Conservation (phyloP, 2,888 invertebrate species). For the Watsonalla binaria region DNA sequence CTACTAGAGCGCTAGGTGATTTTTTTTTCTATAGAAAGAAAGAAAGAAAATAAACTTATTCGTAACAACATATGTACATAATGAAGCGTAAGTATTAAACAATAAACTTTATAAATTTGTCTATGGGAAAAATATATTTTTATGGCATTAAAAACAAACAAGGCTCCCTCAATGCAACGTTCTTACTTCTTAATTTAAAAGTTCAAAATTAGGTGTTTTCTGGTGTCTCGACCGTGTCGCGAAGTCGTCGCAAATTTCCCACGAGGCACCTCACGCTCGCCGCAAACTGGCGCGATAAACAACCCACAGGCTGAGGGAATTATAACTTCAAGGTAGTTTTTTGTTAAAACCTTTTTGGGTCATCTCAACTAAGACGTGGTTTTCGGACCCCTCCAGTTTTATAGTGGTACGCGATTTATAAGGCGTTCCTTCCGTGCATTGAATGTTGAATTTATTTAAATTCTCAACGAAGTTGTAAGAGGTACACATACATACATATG, state of each 20-base stretch:
- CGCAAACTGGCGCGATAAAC: slow-evolving; percentile 50
- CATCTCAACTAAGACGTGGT: slow-evolving; percentile 1
- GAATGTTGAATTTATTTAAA: no score
- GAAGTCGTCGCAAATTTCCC: slow-evolving; percentile 51
- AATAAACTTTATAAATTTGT: not conserved
- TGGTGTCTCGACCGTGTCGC: slow-evolving; percentile 30
- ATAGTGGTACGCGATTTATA: no score
- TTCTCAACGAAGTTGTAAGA: no score
- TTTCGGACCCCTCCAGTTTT: not conserved
- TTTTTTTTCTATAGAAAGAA: no score
- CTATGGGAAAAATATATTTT: not conserved
- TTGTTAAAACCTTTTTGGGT: not conserved
- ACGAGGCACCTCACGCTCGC: slow-evolving; percentile 38
- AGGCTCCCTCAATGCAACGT: slow-evolving; percentile 10
- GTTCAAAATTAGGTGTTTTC: slow-evolving; percentile 52
- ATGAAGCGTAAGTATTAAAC: no score
- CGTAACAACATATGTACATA: no score
- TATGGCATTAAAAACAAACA: not conserved
- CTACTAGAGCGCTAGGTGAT: no score
- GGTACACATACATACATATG: no score
- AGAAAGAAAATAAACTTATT: no score
- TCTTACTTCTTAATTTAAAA: slow-evolving; percentile 43
- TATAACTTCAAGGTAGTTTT: slow-evolving; percentile 27
- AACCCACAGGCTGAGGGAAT: slow-evolving; percentile 32
- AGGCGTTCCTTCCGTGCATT: no score